Base-by-base conservation (phyloP, 2,113 vertebrate genomes). In the Oriolus oriolus region DNA sequence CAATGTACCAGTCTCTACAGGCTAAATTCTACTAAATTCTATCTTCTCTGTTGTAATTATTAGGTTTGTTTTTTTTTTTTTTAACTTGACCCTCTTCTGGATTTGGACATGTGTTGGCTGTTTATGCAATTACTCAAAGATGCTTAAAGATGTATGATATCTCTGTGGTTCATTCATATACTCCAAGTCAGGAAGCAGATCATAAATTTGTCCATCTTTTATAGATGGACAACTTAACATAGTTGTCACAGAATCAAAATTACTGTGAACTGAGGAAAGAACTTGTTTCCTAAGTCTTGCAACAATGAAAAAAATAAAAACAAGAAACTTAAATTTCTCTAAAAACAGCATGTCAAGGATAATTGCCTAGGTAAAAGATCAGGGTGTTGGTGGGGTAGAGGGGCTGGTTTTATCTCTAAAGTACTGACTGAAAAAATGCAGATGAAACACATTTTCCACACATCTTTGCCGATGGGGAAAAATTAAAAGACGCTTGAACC, bases 301-400 rank as follows among this genome's bases (percentile, higher is more conserved):
- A 81, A 44, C 6, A 54, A 28, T 10, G 0, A 9, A 50, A n/a
- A 30, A 16, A 23, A n/a, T n/a, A n/a, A 16, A 24, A 31, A n/a
- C 1, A 1, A 13, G 37, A 75, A 63, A 11, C 3, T 21, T 27
- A 41, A 42, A 52, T 80, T 77, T 44, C 3, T 52, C 13, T 0
- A 49, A 52, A 68, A 44, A 30, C 23, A 37, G 0, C 5, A 30
- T 2, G 0, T 14, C 22, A 44, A 66, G 7, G 2, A 41, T 54
- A 60, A 73, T 23, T 31, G 9, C 3, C 12, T 61, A 57, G 12
- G 7, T 60, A 20, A 84, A 75, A 69, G 6, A 16, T 28, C 6
- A 52, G 3, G 8, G 10, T 37, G 23, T 9, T 30, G 3, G 3
- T 68, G 5, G 8, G 4, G 1, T 39, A 49, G 5, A 65, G 16